Evolutionary conservation across 1,140 invertebrate species (phyloP).

Genomic region (Drosophila nasuta): DNA sequence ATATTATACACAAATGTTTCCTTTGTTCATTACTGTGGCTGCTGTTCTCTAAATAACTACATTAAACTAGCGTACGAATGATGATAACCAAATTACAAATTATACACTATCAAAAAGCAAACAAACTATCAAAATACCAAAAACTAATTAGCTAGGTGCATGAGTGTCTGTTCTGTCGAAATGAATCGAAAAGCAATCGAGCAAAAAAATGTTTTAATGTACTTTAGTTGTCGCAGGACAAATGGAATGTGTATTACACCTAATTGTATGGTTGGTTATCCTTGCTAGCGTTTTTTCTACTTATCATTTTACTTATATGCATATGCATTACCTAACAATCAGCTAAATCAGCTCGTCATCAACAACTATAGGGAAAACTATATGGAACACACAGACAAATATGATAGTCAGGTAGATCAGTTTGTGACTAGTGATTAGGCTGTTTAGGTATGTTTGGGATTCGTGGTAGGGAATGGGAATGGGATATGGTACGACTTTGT

Average conservation of each 20-base stretch:
- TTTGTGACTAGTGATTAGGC: slow-evolving; percentile 21
- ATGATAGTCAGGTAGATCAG: slow-evolving; percentile 35
- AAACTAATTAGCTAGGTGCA: slow-evolving; percentile 76
- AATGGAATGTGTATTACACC: slow-evolving; percentile 26
- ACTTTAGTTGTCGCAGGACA: slow-evolving; percentile 28
- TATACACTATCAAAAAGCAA: slow-evolving; percentile 22
- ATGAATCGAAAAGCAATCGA: slow-evolving; percentile 42
- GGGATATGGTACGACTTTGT: slow-evolving; percentile 26
- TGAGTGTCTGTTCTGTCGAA: slow-evolving; percentile 70
- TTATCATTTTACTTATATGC: slow-evolving; percentile 47
- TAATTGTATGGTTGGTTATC: slow-evolving; percentile 43
- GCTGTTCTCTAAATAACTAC: slow-evolving; percentile 46
- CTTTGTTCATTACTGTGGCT: slow-evolving; percentile 46
- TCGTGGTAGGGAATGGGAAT: slow-evolving; percentile 9
- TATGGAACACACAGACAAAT: neutral
- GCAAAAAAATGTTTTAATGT: slow-evolving; percentile 46
- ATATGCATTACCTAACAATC: slow-evolving; percentile 61
- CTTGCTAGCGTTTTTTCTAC: slow-evolving; percentile 38
- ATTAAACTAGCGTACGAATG: slow-evolving; percentile 65
- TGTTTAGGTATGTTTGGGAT: slow-evolving; percentile 7
- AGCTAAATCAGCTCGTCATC: slow-evolving; percentile 59
- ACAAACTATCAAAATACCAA: neutral
- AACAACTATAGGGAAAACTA: slow-evolving; percentile 33
- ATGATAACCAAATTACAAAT: slow-evolving; percentile 45
- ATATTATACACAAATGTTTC: slow-evolving; percentile 24